A percentile compares a stretch with the other conserved stretches of the same genome.
Conservation (phyloP, 2,113 vertebrate genomes). For the Antechinus flavipes region DNA sequence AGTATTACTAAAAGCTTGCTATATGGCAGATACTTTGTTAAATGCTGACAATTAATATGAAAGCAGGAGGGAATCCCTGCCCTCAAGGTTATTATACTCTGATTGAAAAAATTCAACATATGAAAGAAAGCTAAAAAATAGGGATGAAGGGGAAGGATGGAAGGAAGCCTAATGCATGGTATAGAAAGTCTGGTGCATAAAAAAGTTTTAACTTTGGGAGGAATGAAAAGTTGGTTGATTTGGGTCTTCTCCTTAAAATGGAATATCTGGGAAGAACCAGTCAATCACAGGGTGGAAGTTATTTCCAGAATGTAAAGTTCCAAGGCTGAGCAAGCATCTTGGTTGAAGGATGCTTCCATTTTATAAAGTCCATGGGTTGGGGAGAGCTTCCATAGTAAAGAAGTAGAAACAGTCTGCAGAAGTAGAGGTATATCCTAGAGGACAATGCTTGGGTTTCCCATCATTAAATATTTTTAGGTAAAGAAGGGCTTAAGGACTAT, state of each 20-base stretch:
- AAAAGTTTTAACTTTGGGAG: background rate
- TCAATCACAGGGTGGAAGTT: background rate
- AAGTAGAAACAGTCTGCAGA: background rate
- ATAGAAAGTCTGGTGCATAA: background rate
- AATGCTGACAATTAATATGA: background rate
- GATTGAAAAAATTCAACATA: background rate
- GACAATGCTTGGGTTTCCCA: background rate
- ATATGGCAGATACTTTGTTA: background rate
- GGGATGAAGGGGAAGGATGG: background rate
- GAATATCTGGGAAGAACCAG: background rate
- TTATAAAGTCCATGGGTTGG: background rate
- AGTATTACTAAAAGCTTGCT: background rate
- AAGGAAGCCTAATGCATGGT: background rate
- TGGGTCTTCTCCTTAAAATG: background rate
- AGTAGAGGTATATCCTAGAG: background rate
- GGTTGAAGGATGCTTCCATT: background rate
- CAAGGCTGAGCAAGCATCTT: background rate
- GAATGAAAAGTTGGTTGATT: background rate
- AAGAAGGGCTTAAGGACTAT: background rate
- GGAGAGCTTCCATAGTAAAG: background rate
- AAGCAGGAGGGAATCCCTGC: background rate
- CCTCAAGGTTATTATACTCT: background rate
- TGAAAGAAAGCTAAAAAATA: background rate
- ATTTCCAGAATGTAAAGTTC: background rate
- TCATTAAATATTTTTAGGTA: background rate